Evolutionary conservation across 2,113 vertebrate genomes (phyloP), one percentile per base, ranked within the genome.

Genomic region (Apus apus): DNA sequence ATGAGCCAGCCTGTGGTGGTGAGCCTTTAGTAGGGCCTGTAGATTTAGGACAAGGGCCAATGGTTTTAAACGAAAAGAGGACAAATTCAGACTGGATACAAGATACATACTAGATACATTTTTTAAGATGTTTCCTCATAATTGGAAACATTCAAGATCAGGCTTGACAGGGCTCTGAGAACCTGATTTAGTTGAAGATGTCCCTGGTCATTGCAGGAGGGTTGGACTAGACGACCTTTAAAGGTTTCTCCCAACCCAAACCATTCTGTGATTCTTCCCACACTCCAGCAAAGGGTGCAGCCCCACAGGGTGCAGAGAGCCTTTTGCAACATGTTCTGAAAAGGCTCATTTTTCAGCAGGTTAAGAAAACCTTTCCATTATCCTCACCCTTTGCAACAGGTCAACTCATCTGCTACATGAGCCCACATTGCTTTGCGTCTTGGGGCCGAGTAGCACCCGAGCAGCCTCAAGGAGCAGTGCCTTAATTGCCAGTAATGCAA

Each of bases 401-500:
- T 70, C 78, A 71, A 45, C 50, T 48, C 53, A n/a, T 10, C 9
- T 0, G 0, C 46, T 26, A 15, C 0, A 1, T 7, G 26, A 79
- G 68, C 38, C 62, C 3, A 5, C 53, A 13, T n/a, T 1, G 0
- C 30, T 22, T 32, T 25, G 46, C 0, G 0, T 30, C 48, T 0
- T 62, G 64, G 61, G 76, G 36, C 36, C 27, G 6, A 84, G 61
- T 5, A 86, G 65, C 6, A 9, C 36, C 53, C 2, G 0, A 67
- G 79, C 48, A 85, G 74, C 88, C 76, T 25, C 1, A 0, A 45
- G 85, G 77, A 88, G 53, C 65, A 72, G 46, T 8, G 65, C 68
- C 70, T 95, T 93, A 93, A 95, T 87, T 96, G 65, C 85, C n/a
- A 11, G 95, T 95, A 97, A 97, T 89, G 29, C 79, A 97, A 93